phyloP scores from a whole-genome alignment of 64 coral and sea anemone genomes.

The Montipora cactus region DNA sequence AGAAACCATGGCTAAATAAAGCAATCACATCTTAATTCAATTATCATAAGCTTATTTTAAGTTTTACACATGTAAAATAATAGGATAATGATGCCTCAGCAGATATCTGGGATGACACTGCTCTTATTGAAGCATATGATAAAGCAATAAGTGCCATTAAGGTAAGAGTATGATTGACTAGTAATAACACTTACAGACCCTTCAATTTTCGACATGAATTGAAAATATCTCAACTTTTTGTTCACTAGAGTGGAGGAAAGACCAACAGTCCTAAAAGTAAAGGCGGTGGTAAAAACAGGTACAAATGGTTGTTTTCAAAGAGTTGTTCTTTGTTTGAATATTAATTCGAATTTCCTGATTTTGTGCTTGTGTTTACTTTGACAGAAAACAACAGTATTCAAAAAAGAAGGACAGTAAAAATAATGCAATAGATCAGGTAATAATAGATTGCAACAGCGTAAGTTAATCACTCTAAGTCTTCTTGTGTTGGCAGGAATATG shows the following conservation, averaged over 20 bases:
- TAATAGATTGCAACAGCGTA: background rate
- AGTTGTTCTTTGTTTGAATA: too few species aligned
- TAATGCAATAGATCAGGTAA: constrained; percentile 18
- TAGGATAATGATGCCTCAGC: constrained; percentile 59
- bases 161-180: constrained; percentile 42
- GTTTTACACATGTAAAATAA: background rate
- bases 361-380: background rate
- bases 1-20: too few species aligned
- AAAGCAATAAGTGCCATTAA: constrained; percentile 93
- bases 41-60: background rate
- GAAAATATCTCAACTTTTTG: background rate
- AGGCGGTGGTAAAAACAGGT: constrained; percentile 51
- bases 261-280: constrained; percentile 48
- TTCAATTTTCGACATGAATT: too few species aligned
- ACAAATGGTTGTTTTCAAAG: background rate
- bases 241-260: constrained; percentile 57
- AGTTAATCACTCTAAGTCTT: too few species aligned
- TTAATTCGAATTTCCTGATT: background rate
- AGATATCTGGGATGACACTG: constrained; percentile 98
- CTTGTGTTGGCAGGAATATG: too few species aligned
- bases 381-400: constrained; percentile 24
- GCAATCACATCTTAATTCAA: too few species aligned
- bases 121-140: constrained; percentile 96
- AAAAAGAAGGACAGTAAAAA: constrained; percentile 64
- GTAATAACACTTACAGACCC: too few species aligned